Evolutionary conservation across 2,113 vertebrate species (phyloP), one percentile per base, ranked within the genome.

Genomic region (Pachycephala philippinensis): DNA sequence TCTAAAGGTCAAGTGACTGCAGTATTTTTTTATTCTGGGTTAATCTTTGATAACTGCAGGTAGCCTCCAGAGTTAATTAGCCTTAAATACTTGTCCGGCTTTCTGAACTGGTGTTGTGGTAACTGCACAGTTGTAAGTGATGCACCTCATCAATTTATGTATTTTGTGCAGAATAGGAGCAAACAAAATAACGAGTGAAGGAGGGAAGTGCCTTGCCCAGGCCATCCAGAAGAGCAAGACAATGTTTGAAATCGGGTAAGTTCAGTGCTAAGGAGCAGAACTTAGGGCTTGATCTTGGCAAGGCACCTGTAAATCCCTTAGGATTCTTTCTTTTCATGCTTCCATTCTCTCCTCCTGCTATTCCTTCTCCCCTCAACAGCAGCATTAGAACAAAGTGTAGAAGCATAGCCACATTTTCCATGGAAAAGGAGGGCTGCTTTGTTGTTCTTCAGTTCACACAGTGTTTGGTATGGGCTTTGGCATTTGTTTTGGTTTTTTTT

Each of bases 181-280:
- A 91, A 99, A 99, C 98, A 98, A 98, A 80, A 99, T 99, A 94
- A 99, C 99, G 0, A 96, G 97, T 0, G 98, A 98, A 81, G 99
- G 99, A 72, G 99, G 98, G 19, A 98, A 95, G 71, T 97, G 95
- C 89, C 97, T 99, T 64, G 99, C 99, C 84, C 90, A 76, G 54
- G 99, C 98, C 9, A 98, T 99, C 91, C 97, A 98, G 97, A 99
- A 98, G 84, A 99, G 98, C 98, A 98, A 95, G 33, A 99, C 98
- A 1, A 99, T 99, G 96, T 97, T 97, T 93, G 99, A 99, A 20
- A 93, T 99, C 3, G 99, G 99, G 99, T 99, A 98, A 98, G 98
- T 97, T 71, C 44, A 47, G 54, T 77, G 49, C 49, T 71, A 30
- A 79, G 44, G 23, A 82, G 61, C n/a, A 88, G 49, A 88, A 56